Base-by-base conservation (phyloP, 2,888 invertebrate genomes). In the Cheilosia urbana region DNA sequence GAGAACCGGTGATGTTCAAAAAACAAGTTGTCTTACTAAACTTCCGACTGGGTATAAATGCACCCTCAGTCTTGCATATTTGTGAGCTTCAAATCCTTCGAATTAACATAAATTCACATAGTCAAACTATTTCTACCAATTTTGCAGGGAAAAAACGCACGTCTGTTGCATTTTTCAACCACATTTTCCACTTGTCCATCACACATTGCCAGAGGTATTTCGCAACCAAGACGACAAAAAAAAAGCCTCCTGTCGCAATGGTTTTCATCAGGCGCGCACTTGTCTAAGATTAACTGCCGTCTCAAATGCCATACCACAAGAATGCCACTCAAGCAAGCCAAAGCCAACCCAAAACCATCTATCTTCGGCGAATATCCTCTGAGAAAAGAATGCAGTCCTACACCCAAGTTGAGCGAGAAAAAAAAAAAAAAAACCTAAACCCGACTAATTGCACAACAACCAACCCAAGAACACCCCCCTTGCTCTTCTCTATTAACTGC, bases 321-420 rank as follows among this genome's bases (percentile, higher is more conserved):
- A 81, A 76, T 76, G 76, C 81, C 71, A 77, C 58, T 77, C 63
- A 37, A 55, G 53, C 65, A 62, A 53, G 57, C 49, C 34, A 37
- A 37, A 45, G 37, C 45, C 66, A 60, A 68, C 53, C 34, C 73
- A 65, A 66, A 66, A 51, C 45, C 30, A 58, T 30, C 37, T 62
- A 68, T 73, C 66, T 78, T 42, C 13, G n/a, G 7, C 15, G 71
- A 47, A 75, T 80, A 85, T 85, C 85, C 76, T 72, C 76, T 60
- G 34, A 19, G 57, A 66, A 57, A 81, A 77, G 85, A 85, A 85
- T 85, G 85, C 85, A 63, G 81, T 85, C 85, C 81, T 81, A 51
- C 72, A 63, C 60, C 71, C 72, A 66, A 62, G 63, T 58, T 57
- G 63, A 66, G 60, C 66, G 37, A 37, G 7, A 78, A 62, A 34